Conservation (phyloP, 2,888 invertebrate genomes). For the Lingula anatina region DNA sequence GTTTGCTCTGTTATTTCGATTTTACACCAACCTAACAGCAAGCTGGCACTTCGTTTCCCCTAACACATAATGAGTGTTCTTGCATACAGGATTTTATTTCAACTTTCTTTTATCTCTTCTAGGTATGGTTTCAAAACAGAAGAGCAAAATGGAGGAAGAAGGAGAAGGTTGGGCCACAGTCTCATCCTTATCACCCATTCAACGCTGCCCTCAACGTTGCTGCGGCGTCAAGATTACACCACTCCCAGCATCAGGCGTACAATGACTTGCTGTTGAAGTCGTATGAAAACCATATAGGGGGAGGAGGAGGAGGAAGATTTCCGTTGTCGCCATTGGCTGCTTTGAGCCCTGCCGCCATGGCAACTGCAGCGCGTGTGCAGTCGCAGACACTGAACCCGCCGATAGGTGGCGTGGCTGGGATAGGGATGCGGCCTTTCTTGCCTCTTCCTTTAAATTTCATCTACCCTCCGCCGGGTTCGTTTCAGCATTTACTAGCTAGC, state of each 20-base stretch:
- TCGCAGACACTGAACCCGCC: not conserved
- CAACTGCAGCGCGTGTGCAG: not conserved
- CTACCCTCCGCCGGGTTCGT: conserved; percentile 27
- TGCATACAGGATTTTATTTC: no score
- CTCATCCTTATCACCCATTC: conserved; percentile 33
- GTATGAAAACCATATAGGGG: not conserved
- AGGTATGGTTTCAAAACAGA: conserved; percentile 99
- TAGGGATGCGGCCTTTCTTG: not conserved
- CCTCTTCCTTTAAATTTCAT: not conserved
- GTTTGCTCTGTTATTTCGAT: no score
- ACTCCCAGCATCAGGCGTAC: not conserved
- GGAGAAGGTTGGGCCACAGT: conserved; percentile 64
- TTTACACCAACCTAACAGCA: no score
- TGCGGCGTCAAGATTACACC: not conserved
- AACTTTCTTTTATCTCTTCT: conserved; percentile 53
- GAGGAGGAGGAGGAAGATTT: not conserved
- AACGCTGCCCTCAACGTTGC: conserved; percentile 10
- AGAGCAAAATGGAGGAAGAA: conserved; percentile 99
- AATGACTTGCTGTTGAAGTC: not conserved
- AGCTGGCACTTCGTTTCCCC: no score
- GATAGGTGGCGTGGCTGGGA: no score
- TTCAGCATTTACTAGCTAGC: conserved; percentile 37
- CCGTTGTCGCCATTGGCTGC: not conserved
- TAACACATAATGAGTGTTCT: no score
- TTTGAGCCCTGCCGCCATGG: not conserved